A percentile compares a stretch with the other conserved stretches of the same genome.
Conservation (phyloP, 30 jellyfish, hydroid and myxozoan species). For the Aurelia coerulea region DNA sequence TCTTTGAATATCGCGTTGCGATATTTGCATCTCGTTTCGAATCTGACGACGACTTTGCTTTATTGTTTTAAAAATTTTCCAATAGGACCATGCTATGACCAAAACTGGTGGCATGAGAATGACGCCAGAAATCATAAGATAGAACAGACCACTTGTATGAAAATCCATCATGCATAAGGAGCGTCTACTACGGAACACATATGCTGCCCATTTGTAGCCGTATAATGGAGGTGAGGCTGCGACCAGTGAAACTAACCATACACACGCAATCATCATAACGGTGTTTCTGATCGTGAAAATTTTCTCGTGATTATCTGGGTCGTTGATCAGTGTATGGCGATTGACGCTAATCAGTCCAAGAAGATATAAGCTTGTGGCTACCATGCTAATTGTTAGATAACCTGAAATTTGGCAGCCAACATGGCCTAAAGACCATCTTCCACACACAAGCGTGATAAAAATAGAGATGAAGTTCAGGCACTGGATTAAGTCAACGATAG, state of each 20-base stretch:
- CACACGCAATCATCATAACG: background rate
- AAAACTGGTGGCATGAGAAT: conserved; percentile 26
- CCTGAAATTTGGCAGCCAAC: conserved; percentile 52
- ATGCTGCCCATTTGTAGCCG: conserved; percentile 46
- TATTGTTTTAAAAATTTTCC: conserved; percentile 30
- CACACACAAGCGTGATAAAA: conserved; percentile 30
- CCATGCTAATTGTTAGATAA: conserved; percentile 21
- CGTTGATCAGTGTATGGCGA: conserved; percentile 20
- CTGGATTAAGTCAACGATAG: conserved; percentile 53
- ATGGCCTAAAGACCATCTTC: conserved; percentile 51
- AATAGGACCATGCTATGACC: conserved; percentile 20
- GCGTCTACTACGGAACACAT: conserved; percentile 39
- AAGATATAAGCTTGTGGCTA: conserved; percentile 29
- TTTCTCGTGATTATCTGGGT: background rate
- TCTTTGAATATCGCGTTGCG: background rate
- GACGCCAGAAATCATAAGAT: conserved; percentile 6
- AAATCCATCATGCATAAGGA: conserved; percentile 51
- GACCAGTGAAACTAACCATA: conserved; percentile 36
- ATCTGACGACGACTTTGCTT: conserved; percentile 29
- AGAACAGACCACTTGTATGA: conserved; percentile 1
- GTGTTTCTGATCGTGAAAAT: conserved; percentile 33
- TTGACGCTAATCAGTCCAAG: conserved; percentile 60
- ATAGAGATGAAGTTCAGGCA: conserved; percentile 24
- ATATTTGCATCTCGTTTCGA: background rate
- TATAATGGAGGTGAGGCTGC: conserved; percentile 50